Conservation (phyloP, 1,140 invertebrate genomes). For the Tetragonula clypearis region DNA sequence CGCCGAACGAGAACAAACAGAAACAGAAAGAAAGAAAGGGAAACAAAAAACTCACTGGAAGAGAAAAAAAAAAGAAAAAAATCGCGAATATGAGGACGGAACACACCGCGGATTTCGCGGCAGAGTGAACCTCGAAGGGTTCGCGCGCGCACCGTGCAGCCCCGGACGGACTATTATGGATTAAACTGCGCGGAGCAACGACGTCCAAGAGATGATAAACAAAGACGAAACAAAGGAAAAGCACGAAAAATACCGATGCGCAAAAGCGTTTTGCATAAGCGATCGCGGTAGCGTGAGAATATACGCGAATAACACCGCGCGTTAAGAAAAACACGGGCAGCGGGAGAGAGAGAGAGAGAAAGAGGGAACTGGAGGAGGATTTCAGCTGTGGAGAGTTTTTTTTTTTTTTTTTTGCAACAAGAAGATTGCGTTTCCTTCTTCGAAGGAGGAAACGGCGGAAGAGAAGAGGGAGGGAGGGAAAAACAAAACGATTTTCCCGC, state of each 20-base stretch:
- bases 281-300: neutral
- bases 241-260: neutral
- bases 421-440: too few relatives aligned
- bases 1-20: neutral
- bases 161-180: constrained; percentile 40
- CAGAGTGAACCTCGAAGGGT: constrained; percentile 41
- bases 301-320: neutral
- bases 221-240: neutral
- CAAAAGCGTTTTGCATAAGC: neutral
- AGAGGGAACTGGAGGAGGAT: too few relatives aligned
- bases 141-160: constrained; percentile 11
- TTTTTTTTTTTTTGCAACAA: too few relatives aligned
- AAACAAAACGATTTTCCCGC: too few relatives aligned
- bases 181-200: constrained; percentile 6
- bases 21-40: too few relatives aligned
- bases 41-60: neutral
- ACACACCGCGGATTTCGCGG: constrained; percentile 35
- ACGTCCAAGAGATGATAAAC: neutral
- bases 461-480: too few relatives aligned
- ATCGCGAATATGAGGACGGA: neutral
- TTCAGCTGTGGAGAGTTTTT: too few relatives aligned
- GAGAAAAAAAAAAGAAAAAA: neutral
- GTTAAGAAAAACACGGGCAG: neutral
- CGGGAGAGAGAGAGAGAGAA: neutral
- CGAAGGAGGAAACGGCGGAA: too few relatives aligned